Conservation (phyloP, 2,797 vertebrate species). For the Psittacula derbiana region DNA sequence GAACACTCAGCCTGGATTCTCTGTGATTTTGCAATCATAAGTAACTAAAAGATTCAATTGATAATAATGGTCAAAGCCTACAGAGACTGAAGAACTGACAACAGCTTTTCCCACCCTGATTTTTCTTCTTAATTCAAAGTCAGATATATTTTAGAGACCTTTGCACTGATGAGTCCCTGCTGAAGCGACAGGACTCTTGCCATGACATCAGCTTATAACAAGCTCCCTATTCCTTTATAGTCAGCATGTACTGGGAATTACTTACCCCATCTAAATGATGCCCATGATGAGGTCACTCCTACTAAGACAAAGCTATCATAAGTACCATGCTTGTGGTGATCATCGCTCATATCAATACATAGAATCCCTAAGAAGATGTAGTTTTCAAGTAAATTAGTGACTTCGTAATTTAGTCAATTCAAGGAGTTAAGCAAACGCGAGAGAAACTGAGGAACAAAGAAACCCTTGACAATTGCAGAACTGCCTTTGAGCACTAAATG, state of each 20-base stretch:
- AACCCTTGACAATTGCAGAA: neutral
- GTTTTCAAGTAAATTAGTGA: neutral
- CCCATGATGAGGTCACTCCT: constrained; percentile 38
- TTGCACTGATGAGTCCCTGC: constrained; percentile 5
- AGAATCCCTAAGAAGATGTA: neutral
- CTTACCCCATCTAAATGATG: neutral
- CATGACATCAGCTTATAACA: constrained; percentile 39
- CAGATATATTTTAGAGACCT: neutral
- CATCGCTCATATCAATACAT: neutral
- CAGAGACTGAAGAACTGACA: neutral
- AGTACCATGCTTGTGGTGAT: neutral
- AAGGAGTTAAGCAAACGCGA: neutral
- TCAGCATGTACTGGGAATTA: constrained; percentile 29
- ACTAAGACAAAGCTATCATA: constrained; percentile 2
- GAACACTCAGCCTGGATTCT: constrained; percentile 8
- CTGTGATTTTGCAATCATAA: constrained; percentile 28
- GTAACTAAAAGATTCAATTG: constrained; percentile 39
- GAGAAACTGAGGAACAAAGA: neutral
- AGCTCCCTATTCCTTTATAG: constrained; percentile 14
- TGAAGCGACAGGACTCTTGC: constrained; percentile 19
- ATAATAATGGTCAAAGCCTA: neutral
- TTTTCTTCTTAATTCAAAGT: constrained; percentile 8
- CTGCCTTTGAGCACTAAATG: neutral
- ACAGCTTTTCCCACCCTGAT: neutral
- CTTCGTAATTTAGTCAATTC: neutral